phyloP scores from a whole-genome alignment of 2,888 invertebrate species.

The Ophonus ardosiacus region DNA sequence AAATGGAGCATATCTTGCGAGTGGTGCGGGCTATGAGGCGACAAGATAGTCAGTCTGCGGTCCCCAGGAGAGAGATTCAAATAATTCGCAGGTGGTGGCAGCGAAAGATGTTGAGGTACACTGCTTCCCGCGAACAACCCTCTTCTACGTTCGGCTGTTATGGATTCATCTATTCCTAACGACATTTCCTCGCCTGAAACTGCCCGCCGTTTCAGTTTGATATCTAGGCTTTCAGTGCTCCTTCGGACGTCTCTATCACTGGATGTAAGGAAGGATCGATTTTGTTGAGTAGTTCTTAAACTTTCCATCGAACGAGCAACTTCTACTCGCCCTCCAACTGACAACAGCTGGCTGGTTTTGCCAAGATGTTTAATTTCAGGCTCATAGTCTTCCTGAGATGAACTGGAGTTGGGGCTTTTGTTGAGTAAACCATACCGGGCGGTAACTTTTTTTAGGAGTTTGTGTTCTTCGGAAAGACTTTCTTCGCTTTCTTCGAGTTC shows the following conservation, averaged over 20 bases:
- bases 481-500: slow-evolving; percentile 79
- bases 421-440: slow-evolving; percentile 73
- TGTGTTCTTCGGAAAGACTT: slow-evolving; percentile 70
- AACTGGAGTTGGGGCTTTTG: slow-evolving; percentile 79
- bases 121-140: slow-evolving; percentile 84
- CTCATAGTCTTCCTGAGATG: slow-evolving; percentile 84
- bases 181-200: slow-evolving; percentile 81
- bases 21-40: slow-evolving; percentile 87
- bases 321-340: slow-evolving; percentile 78
- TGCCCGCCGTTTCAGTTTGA: slow-evolving; percentile 79
- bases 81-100: slow-evolving; percentile 82
- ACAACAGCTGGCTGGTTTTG: slow-evolving; percentile 78
- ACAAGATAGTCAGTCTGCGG: slow-evolving; percentile 86
- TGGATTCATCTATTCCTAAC: slow-evolving; percentile 72
- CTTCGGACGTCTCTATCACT: slow-evolving; percentile 83
- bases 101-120: slow-evolving; percentile 82
- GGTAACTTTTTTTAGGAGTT: slow-evolving; percentile 68
- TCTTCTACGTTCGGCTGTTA: slow-evolving; percentile 82
- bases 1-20: slow-evolving; percentile 82
- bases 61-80: slow-evolving; percentile 77
- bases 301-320: slow-evolving; percentile 86
- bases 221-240: slow-evolving; percentile 80
- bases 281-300: slow-evolving; percentile 80
- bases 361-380: slow-evolving; percentile 77
- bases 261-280: slow-evolving; percentile 81